phyloP scores from a whole-genome alignment of 2,888 invertebrate species.

The Dendrolimus houi region DNA sequence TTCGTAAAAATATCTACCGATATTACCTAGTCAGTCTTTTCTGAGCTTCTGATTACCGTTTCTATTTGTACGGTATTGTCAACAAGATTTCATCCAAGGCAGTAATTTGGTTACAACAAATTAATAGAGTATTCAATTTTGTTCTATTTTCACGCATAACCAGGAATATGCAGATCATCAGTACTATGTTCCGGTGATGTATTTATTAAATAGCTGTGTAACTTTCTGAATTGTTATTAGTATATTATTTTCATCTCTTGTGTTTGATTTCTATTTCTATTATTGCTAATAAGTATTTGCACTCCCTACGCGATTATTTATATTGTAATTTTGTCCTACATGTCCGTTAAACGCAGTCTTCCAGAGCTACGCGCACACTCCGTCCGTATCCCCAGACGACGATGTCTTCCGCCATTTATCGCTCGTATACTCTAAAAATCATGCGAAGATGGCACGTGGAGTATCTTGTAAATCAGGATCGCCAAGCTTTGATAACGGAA shows the following conservation, averaged over 20 bases:
- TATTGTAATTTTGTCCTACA: slow-evolving; percentile 34
- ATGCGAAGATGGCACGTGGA: slow-evolving; percentile 92
- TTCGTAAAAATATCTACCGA: too few species aligned
- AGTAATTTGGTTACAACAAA: too few species aligned
- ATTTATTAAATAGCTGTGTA: slow-evolving; percentile 10
- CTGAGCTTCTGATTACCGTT: too few species aligned
- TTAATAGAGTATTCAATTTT: too few species aligned
- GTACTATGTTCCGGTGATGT: slow-evolving; percentile 83
- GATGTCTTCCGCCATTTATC: slow-evolving; percentile 93
- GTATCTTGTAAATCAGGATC: slow-evolving; percentile 86
- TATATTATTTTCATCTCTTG: too few species aligned
- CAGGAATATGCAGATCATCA: slow-evolving; percentile 85
- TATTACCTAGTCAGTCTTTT: too few species aligned
- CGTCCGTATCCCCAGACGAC: slow-evolving; percentile 92
- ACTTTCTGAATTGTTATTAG: not conserved
- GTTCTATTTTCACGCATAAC: slow-evolving; percentile 46
- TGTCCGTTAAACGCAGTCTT: slow-evolving; percentile 85
- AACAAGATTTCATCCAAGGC: too few species aligned
- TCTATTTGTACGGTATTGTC: too few species aligned
- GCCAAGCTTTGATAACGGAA: slow-evolving; percentile 89
- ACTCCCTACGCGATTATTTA: too few species aligned
- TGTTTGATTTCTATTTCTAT: too few species aligned
- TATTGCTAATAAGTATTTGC: too few species aligned
- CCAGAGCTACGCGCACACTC: slow-evolving; percentile 88
- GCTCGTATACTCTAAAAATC: slow-evolving; percentile 89